Percentiles rank a stretch among this genome's conserved stretches.
Conservation (phyloP, 2,888 invertebrate genomes). For the Atrina japonica region DNA sequence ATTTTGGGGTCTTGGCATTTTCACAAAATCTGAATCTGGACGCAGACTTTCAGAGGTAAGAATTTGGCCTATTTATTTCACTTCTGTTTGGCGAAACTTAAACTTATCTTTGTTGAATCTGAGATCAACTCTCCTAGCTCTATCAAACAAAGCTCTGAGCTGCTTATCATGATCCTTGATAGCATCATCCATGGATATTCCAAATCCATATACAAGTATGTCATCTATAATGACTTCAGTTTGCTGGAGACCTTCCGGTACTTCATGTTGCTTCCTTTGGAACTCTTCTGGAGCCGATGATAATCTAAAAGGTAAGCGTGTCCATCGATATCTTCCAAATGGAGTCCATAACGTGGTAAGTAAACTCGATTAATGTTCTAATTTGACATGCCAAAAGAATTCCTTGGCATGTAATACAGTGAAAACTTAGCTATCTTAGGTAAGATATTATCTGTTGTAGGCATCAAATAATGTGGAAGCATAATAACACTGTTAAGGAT, state of each 20-base stretch:
- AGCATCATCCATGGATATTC: neutral
- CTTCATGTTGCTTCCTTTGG: slow-evolving; percentile 23
- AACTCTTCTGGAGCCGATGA: slow-evolving; percentile 22
- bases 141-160: neutral
- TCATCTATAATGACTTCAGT: slow-evolving; percentile 9
- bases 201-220: too few relatives aligned
- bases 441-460: slow-evolving; percentile 53
- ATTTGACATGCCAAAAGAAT: slow-evolving; percentile 48
- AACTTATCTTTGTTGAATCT: slow-evolving; percentile 27
- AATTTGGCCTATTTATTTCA: slow-evolving; percentile 17
- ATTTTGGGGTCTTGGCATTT: slow-evolving; percentile 18
- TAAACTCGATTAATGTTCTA: slow-evolving; percentile 40
- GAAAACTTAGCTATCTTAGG: slow-evolving; percentile 52
- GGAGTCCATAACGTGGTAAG: slow-evolving; percentile 55
- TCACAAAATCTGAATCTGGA: slow-evolving; percentile 23
- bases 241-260: slow-evolving; percentile 10
- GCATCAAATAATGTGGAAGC: slow-evolving; percentile 44
- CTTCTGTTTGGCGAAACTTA: slow-evolving; percentile 12
- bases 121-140: slow-evolving; percentile 6
- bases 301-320: slow-evolving; percentile 14
- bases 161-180: neutral
- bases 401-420: slow-evolving; percentile 45
- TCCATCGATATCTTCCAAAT: slow-evolving; percentile 50
- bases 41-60: slow-evolving; percentile 11
- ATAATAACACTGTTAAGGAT: slow-evolving; percentile 48